Percentiles rank a stretch among this genome's conserved stretches.
Conservation (phyloP, 2,888 invertebrate genomes). For the Crematogaster levior region DNA sequence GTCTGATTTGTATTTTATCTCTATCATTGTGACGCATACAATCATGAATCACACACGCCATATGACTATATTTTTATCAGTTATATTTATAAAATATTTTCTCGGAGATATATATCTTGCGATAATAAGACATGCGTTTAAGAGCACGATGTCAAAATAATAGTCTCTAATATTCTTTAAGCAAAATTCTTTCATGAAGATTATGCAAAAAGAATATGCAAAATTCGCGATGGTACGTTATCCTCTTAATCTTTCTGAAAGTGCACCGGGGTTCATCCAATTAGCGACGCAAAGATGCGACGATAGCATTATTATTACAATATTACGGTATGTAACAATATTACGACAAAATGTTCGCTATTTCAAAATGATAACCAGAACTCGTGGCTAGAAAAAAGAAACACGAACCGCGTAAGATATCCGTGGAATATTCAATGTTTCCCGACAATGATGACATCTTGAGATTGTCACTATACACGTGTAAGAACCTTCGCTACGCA, state of each 20-base stretch:
- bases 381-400: neutral
- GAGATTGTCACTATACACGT: conserved; percentile 21
- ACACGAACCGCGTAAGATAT: conserved; percentile 19
- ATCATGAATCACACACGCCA: conserved; percentile 39
- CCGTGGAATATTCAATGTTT: conserved; percentile 37
- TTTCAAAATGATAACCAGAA: conserved; percentile 32
- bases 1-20: conserved; percentile 58
- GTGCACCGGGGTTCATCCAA: conserved; percentile 23
- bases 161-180: neutral
- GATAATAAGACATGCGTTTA: neutral
- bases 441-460: neutral
- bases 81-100: conserved; percentile 2
- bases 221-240: conserved; percentile 6
- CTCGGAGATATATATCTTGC: neutral
- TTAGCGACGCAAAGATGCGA: conserved; percentile 13
- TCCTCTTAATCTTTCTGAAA: conserved; percentile 31
- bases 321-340: conserved; percentile 6
- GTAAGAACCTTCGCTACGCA: conserved; percentile 11
- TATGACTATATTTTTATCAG: neutral
- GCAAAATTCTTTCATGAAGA: neutral
- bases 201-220: neutral
- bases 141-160: neutral
- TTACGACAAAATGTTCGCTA: conserved; percentile 1
- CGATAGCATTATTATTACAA: too few relatives aligned
- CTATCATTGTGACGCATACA: conserved; percentile 50